Base-by-base conservation (phyloP, 2,888 invertebrate species). In the Drosophila basisetae region DNA sequence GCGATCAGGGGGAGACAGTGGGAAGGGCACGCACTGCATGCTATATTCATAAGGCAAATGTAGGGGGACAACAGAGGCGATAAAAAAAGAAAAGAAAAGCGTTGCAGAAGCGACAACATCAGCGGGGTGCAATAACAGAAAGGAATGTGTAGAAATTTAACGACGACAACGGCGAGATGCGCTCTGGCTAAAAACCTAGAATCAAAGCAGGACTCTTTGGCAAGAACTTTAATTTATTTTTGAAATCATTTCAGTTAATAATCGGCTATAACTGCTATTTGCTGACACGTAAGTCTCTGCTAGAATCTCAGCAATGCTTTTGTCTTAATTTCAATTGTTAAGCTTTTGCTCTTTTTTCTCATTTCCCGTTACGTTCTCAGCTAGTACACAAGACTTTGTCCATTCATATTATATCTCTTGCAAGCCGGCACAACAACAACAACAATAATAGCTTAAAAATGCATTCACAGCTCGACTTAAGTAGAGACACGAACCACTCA, bases 401-500 rank as follows among this genome's bases (percentile, higher is more conserved):
- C 54, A 75, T 80, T 75, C 63, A 79, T 65, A 58, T 63, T 28
- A 22, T 50, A 50, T 6, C 31, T 30, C 18, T 53, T 41, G 49
- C 33, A 37, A 30, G 47, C 35, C 53, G 28, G 30, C 37, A 30
- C 4, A 10, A 37, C 11, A 50, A 25, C 13, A 50, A 28, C n/a
- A 70, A 70, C 28, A 56, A 50, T 22, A 47, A 50, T 25, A 52
- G 58, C 64, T 58, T n/a, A 49, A 47, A 25, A 53, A 41, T 68
- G 76, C 76, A 68, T 68, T 75, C 56, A 35, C 25, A 39, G 50
- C 31, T 56, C 41, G 39, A 39, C 64, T 59, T 74, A 73, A 83
- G 84, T 78, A 68, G 50, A 72, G 79, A 83, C 82, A 83, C 82
- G 68, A 87, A 83, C 83, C 59, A 35, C 39, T 65, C 52, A 65